Evolutionary conservation across 2,888 invertebrate species (phyloP), one percentile per base, ranked within the genome.

Genomic region (Azorinus chamasolen): DNA sequence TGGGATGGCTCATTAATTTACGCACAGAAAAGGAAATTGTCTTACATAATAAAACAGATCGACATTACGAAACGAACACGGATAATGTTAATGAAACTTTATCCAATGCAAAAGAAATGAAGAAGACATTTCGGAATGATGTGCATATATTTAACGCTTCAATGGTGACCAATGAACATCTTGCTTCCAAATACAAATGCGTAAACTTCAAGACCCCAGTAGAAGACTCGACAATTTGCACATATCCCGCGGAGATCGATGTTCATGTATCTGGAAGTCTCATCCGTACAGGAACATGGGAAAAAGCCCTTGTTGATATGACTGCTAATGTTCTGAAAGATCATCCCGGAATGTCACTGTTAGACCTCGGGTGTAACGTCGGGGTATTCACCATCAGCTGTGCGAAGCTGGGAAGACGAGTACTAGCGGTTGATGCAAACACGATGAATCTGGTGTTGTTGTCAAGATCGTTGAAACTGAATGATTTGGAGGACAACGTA

Each of bases 321-420:
- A 32, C 37, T 27, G 8, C 6, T 16, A n/a, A 16, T n/a, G 53
- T 37, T 14, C 2, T 53, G 14, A 27, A 10, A n/a, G 37, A 12
- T 14, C 4, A 10, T n/a, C 27, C 27, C 18, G 1, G 6, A 12
- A 27, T 24, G 16, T 16, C 58, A 12, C 57, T 83, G 10, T 22
- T 84, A 22, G 84, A 84, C 61, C 37, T 84, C 32, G 83, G 83
- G 3, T 79, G 73, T 43, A 83, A 83, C 61, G 62, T 84, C 10
- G 84, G 84, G n/a, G 77, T 74, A 5, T 84, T 63, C 43, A 76
- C 32, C n/a, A n/a, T n/a, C n/a, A n/a, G n/a, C n/a, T n/a, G n/a
- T n/a, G n/a, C n/a, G n/a, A n/a, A n/a, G n/a, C 27, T 80, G 16
- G 83, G 83, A 12, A 59, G 61, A 27, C 48, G 39, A 20, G 83